Evolutionary conservation across 2,888 invertebrate species (phyloP).

Genomic region (Leucozona laternaria): DNA sequence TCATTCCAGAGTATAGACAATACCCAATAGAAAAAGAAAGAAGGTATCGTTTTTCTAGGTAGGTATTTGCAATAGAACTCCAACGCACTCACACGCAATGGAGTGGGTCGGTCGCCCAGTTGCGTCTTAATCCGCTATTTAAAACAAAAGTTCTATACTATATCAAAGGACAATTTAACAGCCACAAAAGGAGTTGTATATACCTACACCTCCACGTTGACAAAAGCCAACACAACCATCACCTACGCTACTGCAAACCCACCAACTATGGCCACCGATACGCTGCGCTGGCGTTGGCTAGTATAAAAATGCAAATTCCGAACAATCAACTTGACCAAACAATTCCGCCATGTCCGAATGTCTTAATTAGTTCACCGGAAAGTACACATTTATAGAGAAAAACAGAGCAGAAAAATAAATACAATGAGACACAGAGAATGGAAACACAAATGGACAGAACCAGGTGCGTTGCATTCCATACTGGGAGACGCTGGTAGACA

Average conservation of each 20-base stretch:
- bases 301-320: conserved; percentile 55
- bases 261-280: too few relatives aligned
- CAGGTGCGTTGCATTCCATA: conserved; percentile 66
- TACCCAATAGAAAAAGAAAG: not conserved
- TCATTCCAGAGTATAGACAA: not conserved
- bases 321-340: conserved; percentile 62
- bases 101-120: not conserved
- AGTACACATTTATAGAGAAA: conserved; percentile 17
- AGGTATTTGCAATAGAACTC: not conserved
- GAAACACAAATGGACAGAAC: conserved; percentile 44
- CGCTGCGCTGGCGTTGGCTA: not conserved
- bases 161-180: conserved; percentile 12
- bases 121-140: not conserved
- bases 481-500: conserved; percentile 11
- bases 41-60: not conserved
- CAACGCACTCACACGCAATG: conserved; percentile 3
- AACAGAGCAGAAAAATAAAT: conserved; percentile 31
- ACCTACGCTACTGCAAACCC: conserved; percentile 2
- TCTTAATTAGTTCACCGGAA: conserved; percentile 69
- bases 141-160: not conserved
- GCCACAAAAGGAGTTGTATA: not conserved
- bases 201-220: not conserved
- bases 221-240: not conserved
- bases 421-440: conserved; percentile 21
- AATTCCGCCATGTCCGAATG: conserved; percentile 62